A percentile compares a stretch with the other conserved stretches of the same genome.
Conservation (phyloP, 1,140 invertebrate genomes). For the Magallana gigas region DNA sequence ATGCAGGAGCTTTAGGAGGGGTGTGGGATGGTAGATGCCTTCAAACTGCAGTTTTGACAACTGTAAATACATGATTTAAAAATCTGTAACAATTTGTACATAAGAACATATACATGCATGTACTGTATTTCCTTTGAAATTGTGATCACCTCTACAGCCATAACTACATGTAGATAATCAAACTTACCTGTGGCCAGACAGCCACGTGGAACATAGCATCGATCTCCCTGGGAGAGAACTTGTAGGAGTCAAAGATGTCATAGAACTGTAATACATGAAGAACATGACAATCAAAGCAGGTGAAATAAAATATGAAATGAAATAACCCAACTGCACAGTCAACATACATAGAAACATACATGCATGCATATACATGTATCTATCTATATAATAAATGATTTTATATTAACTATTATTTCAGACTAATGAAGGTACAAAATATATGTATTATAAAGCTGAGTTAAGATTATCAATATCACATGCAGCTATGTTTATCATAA, state of each 20-base stretch:
- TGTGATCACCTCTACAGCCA: background rate
- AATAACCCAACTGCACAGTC: background rate
- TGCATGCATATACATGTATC: no score
- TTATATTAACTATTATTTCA: no score
- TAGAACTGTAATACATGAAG: slow-evolving; percentile 84
- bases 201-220: slow-evolving; percentile 88
- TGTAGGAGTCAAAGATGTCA: slow-evolving; percentile 87
- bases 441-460: no score
- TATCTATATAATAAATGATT: background rate
- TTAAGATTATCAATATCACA: no score
- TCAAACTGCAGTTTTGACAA: slow-evolving; percentile 84
- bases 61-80: slow-evolving; percentile 50
- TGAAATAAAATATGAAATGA: no score
- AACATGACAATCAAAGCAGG: background rate
- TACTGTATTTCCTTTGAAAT: background rate
- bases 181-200: slow-evolving; percentile 88
- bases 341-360: no score
- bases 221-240: slow-evolving; percentile 86
- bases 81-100: background rate
- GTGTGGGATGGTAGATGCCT: slow-evolving; percentile 90
- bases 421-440: background rate
- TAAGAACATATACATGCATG: background rate
- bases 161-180: background rate
- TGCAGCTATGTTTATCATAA: no score
- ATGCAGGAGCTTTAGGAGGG: slow-evolving; percentile 88